These are phyloP conservation scores for Otolemur crassicaudatus DNA, from an alignment of 2,797 vertebrate species.

Conservation along the genomic window DNA sequence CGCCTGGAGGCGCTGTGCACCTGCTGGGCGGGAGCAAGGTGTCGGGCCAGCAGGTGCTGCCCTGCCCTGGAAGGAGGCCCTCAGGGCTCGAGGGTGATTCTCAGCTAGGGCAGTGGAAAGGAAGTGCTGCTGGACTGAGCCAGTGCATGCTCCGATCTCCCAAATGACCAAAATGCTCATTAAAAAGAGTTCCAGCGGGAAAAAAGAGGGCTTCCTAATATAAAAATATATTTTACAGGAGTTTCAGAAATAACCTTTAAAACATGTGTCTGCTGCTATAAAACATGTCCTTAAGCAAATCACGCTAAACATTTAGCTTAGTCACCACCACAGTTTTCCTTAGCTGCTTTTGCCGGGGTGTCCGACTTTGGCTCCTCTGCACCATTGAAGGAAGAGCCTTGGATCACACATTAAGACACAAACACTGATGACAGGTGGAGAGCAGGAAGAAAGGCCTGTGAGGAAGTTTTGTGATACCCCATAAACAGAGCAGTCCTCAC, in stretches of 20 bases:
- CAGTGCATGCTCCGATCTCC: rapidly evolving
- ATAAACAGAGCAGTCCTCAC: no score
- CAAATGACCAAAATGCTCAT: background rate
- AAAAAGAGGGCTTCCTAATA: background rate
- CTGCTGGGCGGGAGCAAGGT: no score
- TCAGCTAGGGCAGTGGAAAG: background rate
- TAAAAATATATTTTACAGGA: background rate
- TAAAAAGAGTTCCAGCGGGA: background rate
- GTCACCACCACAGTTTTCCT: background rate
- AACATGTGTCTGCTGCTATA: background rate
- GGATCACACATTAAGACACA: no score
- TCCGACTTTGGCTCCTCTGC: no score
- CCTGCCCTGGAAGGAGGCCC: background rate
- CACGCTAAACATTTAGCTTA: rapidly evolving
- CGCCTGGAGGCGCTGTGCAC: background rate
- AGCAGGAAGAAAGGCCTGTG: no score
- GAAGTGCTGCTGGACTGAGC: no score
- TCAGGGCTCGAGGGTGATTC: background rate
- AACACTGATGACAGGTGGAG: no score
- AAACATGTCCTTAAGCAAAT: rapidly evolving
- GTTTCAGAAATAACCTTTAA: background rate
- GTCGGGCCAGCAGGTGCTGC: no score
- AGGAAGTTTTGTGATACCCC: no score
- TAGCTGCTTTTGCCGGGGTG: no score
- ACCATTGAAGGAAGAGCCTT: no score